Evolutionary conservation across 2,113 vertebrate genomes (phyloP), one percentile per base, ranked within the genome.

Genomic region (Tachuris rubrigastra): DNA sequence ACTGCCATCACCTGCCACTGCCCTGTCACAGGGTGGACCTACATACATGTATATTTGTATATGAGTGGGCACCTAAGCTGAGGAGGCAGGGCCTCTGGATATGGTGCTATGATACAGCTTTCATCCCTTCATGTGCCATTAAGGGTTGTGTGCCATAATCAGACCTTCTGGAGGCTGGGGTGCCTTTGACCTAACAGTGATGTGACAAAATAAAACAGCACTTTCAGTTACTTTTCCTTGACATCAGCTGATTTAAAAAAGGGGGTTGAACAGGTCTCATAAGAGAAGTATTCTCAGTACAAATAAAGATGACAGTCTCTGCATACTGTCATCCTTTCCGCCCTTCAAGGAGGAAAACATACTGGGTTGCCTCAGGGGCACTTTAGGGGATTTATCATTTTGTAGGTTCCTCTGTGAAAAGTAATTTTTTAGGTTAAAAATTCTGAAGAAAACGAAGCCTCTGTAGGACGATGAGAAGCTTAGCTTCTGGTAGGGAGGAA

Each of bases 41-140:
- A 47, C 1, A 13, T n/a, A 44, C 0, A 0, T 0, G 0, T 47
- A 1, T 27, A 17, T 52, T 33, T 50, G 24, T 27, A 8, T 27
- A 52, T 41, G 42, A 80, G 22, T 10, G 18, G 27, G 12, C 31
- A 90, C 19, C 6, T 6, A 19, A 56, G 8, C 22, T 35, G 59
- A 92, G 49, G 53, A 63, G n/a, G 17, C 49, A 87, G 47, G 17
- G 35, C 4, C 18, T 58, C 60, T 84, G 60, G 50, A 20, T 53
- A 19, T 20, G 28, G 16, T 49, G 28, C 24, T 39, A 9, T 1
- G 1, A 49, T 19, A 33, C 16, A 37, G 3, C 39, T 47, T 71
- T 30, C 62, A 63, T 49, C 39, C 35, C 49, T 49, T 49, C 11
- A 10, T 18, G 4, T 63, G 37, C 20, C 50, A 18, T 67, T 39